These are phyloP conservation scores for Petrocephalus schoutedeni DNA, from an alignment of 2,797 vertebrate genomes.

Conservation along the genomic window DNA sequence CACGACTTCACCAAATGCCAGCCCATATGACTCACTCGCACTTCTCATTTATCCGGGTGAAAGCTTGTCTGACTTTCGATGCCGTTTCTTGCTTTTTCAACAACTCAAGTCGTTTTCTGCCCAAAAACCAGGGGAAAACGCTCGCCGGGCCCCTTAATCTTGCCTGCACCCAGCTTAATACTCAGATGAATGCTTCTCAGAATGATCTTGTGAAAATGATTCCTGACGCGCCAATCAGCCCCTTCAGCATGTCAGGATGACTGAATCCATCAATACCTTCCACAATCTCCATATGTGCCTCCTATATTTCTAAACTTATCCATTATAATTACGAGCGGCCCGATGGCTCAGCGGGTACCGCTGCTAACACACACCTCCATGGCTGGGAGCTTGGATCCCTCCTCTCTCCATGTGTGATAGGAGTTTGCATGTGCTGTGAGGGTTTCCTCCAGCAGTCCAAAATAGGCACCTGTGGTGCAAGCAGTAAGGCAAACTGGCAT, in stretches of 20 bases:
- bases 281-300: no score
- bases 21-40: not conserved
- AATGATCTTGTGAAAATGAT: not conserved
- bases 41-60: not conserved
- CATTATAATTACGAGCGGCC: no score
- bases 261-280: no score
- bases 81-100: not conserved
- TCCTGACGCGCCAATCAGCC: not conserved
- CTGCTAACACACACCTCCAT: no score
- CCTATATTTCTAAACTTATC: no score
- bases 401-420: no score
- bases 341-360: no score
- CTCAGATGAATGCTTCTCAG: not conserved
- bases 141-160: not conserved
- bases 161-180: not conserved
- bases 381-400: no score
- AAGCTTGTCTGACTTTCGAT: constrained; percentile 1
- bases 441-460: not conserved
- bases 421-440: not conserved
- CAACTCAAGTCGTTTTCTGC: not conserved
- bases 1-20: not conserved
- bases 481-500: not conserved
- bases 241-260: not conserved
- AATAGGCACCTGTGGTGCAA: not conserved
- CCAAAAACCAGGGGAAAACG: not conserved